A percentile compares a stretch with the other conserved stretches of the same genome.
Evolutionary conservation across 1,140 invertebrate genomes (phyloP).

Genomic region (Trichoplusia ni): DNA sequence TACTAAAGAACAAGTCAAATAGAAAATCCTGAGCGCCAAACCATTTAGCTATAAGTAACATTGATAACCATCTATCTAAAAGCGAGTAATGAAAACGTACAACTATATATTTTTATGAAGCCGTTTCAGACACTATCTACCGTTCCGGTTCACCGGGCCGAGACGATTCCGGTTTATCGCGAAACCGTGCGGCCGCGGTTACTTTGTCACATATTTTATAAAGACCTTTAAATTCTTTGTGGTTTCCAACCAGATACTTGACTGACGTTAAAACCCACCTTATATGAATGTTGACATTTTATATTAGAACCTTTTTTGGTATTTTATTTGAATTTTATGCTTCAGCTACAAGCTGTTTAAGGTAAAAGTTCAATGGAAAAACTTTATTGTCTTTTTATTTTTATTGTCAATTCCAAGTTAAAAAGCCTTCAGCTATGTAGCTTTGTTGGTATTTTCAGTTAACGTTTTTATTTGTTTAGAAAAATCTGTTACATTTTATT

Average conservation of each 20-base stretch:
- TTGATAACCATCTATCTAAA: conserved; percentile 18
- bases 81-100: conserved; percentile 1
- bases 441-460: too few relatives aligned
- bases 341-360: too few relatives aligned
- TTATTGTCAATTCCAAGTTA: too few relatives aligned
- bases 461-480: too few relatives aligned
- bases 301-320: not conserved
- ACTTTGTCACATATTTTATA: conserved; percentile 41
- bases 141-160: conserved; percentile 41
- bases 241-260: not conserved
- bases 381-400: too few relatives aligned
- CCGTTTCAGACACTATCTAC: conserved; percentile 35
- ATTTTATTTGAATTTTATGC: not conserved
- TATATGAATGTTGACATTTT: not conserved
- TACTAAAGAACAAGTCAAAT: too few relatives aligned
- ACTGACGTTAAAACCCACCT: not conserved
- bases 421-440: too few relatives aligned
- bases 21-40: too few relatives aligned
- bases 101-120: conserved; percentile 25
- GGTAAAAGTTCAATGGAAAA: too few relatives aligned
- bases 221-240: conserved; percentile 26
- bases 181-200: conserved; percentile 12
- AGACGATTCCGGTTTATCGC: conserved; percentile 38
- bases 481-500: too few relatives aligned
- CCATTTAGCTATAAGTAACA: too few relatives aligned